Base-by-base conservation (phyloP, 2,888 invertebrate genomes). In the Crepidodera aurea region DNA sequence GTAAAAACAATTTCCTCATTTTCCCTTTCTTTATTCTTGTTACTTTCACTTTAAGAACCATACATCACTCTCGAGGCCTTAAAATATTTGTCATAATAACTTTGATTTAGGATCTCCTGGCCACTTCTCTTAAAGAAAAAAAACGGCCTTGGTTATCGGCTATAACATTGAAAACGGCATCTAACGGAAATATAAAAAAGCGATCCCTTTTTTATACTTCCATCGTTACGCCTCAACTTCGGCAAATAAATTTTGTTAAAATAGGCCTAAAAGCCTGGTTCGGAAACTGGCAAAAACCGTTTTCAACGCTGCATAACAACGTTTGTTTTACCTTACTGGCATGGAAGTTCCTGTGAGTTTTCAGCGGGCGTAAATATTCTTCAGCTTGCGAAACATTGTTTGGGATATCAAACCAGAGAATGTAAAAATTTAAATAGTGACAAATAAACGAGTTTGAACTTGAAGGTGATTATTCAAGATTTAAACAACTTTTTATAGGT, bases 141-240 rank as follows among this genome's bases (percentile, higher is more conserved):
- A 40, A 18, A 40, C 16, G 34, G 6, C 40, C 7, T 18, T 7
- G 40, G 16, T 16, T 18, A 40, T 40, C 40, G 40, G 8, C 18
- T 18, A 40, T 40, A 16, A 40, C 7, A 13, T 10, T 18, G 18
- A 18, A 40, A 40, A 10, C 18, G 40, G 5, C 40, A 40, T 18
- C 40, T 40, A 15, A 18, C 16, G 40, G 18, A 40, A 40, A 18
- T 40, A 40, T 40, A 40, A 40, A 40, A 40, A 40, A 1, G 7
- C 34, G 40, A 40, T 40, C 40, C 40, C 18, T 40, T 40, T 40
- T 40, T 40, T 40, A 40, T 40, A 40, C n/a, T 40, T 18, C 18
- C 40, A 15, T 18, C 40, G 40, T 40, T 40, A 40, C 40, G 40
- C 40, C 40, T 18, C 16, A 40, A 40, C 16, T 40, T 40, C 10